Percentiles rank a stretch among this genome's conserved stretches.
Evolutionary conservation across 2,888 invertebrate species (phyloP).

Genomic region (Baccha elongata): DNA sequence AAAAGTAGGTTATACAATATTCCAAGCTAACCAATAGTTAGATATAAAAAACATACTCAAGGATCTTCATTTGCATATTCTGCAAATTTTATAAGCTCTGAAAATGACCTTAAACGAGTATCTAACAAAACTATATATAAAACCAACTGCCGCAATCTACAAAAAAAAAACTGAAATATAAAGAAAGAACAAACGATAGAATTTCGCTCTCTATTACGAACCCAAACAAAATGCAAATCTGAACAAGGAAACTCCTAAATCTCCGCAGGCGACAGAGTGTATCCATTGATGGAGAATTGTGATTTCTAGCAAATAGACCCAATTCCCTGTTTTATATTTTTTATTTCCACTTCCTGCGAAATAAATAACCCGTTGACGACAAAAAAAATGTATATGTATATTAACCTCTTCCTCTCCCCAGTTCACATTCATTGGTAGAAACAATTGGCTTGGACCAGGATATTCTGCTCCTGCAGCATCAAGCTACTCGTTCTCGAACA

Average conservation of each 20-base stretch:
- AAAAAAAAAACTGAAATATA: conserved; percentile 21
- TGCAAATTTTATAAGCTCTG: conserved; percentile 59
- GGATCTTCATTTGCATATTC: conserved; percentile 61
- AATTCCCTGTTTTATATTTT: conserved; percentile 43
- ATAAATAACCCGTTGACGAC: conserved; percentile 66
- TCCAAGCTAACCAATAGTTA: background rate
- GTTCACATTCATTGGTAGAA: conserved; percentile 26
- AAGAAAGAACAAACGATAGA: conserved; percentile 29
- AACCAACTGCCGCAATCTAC: conserved; percentile 25
- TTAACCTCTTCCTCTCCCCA: conserved; percentile 19
- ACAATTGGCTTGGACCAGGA: conserved; percentile 58
- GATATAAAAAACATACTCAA: conserved; percentile 18
- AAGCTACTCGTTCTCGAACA: conserved; percentile 34
- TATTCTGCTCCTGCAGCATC: conserved; percentile 12
- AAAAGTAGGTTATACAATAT: conserved; percentile 10
- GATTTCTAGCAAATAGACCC: conserved; percentile 69
- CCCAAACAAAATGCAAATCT: conserved; percentile 59
- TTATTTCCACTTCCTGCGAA: conserved; percentile 62
- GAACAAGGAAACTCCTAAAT: conserved; percentile 60
- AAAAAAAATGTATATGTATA: background rate
- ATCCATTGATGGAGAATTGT: conserved; percentile 55
- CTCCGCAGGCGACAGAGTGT: conserved; percentile 51
- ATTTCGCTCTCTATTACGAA: conserved; percentile 39
- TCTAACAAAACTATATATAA: conserved; percentile 25
- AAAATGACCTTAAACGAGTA: conserved; percentile 64